Base-by-base conservation (phyloP, 2,797 vertebrate genomes). In the Sphenodon punctatus region DNA sequence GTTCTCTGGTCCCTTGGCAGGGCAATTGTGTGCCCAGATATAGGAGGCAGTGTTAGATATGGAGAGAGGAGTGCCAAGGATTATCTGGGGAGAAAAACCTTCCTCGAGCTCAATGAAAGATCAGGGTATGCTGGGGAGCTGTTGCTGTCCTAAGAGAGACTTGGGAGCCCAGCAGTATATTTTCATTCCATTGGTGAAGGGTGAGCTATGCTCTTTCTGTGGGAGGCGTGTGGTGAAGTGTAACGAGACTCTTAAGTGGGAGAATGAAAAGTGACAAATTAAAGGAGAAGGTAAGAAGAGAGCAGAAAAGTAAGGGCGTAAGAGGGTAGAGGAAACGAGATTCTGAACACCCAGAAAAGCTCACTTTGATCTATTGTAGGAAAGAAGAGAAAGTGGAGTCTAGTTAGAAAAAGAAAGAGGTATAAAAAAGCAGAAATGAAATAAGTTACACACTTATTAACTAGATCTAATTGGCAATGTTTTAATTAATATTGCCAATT, bases 1-100 rank as follows among this genome's bases (percentile, higher is more conserved):
- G 2, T 17, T 2, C 2, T 10, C 22, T 13, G 3, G 10, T 15
- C 15, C 0, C 45, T 25, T 10, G 39, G 56, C 9, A 2, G 4
- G 75, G 4, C 49, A 39, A 39, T 5, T 5, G 27, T 53, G 49
- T 27, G 12, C n/a, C n/a, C n/a, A n/a, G 38, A 1, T 34, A 39
- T 7, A 17, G 16, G 73, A 16, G 56, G 30, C n/a, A 1, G 30
- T 2, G 34, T 30, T 16, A 38, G 4, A 10, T 5, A 16, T 39
- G 70, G 69, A 66, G 4, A 13, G 55, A 34, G 45, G 46, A 46
- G 53, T 4, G 17, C 7, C 15, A 22, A 8, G 48, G 48, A 13
- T n/a, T 25, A 45, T 12, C 15, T 2, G 46, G 56, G 14, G 34
- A 10, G 4, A 3, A 12, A 9, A 23, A 25, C 25, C 38, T 5